Evolutionary conservation across 2,113 vertebrate genomes (phyloP).

Genomic region (Cranoglanis bouderius): DNA sequence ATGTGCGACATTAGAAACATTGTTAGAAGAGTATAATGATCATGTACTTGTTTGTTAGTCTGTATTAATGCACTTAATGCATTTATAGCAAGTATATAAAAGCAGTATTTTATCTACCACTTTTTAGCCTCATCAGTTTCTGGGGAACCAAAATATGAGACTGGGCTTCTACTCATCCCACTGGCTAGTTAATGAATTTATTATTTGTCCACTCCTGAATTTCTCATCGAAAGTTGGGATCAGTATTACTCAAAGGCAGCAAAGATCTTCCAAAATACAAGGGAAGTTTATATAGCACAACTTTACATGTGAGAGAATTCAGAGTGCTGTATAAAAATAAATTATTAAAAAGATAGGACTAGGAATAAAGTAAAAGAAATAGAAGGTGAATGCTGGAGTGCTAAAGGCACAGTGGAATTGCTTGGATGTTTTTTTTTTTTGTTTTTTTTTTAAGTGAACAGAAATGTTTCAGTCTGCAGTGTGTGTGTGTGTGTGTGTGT

Average conservation of each 20-base stretch:
- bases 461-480: not conserved
- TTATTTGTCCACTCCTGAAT: not conserved
- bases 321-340: not conserved
- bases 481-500: not conserved
- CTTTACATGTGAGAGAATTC: not conserved
- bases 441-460: not conserved
- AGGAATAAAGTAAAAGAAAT: not conserved
- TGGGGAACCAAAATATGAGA: not conserved
- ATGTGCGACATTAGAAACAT: not conserved
- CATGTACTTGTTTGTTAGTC: not conserved
- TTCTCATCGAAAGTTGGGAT: not conserved
- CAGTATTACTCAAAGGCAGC: not conserved
- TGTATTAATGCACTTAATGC: not conserved
- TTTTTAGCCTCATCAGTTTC: not conserved
- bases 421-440: not conserved
- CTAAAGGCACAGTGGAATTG: not conserved
- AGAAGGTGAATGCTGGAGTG: not conserved
- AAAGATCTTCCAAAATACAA: not conserved
- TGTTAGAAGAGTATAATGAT: not conserved
- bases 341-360: not conserved
- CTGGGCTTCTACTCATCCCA: not conserved
- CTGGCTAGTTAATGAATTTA: not conserved
- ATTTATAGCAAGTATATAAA: not conserved
- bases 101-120: not conserved
- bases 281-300: not conserved